Percentiles rank a stretch among this genome's conserved stretches.
Evolutionary conservation across 2,797 vertebrate genomes (phyloP).

Genomic region (Leuciscus waleckii): DNA sequence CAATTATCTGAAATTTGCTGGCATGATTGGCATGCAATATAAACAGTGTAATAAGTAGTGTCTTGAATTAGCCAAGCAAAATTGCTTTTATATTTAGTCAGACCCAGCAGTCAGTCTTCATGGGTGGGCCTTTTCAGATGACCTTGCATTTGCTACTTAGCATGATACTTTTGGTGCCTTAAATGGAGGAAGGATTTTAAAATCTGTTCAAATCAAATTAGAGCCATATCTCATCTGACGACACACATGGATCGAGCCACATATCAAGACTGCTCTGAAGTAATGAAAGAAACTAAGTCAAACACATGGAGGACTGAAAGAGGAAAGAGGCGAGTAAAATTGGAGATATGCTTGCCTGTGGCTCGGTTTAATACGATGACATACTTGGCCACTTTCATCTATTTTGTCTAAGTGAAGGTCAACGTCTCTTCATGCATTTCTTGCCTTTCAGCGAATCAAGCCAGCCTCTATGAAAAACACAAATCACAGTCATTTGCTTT

Average conservation of each 20-base stretch:
- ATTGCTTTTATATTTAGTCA: conserved; percentile 49
- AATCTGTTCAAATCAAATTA: conserved; percentile 51
- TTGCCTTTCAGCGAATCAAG: conserved; percentile 48
- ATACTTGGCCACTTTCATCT: conserved; percentile 47
- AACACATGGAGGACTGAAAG: conserved; percentile 54
- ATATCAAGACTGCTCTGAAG: conserved; percentile 38
- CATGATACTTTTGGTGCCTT: conserved; percentile 24
- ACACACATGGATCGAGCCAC: conserved; percentile 25
- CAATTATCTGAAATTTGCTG: conserved; percentile 48
- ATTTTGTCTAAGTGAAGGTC: conserved; percentile 54
- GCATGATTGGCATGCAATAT: conserved; percentile 23
- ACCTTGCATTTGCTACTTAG: conserved; percentile 32
- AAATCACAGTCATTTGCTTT: conserved; percentile 17
- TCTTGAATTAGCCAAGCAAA: conserved; percentile 6
- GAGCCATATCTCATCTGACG: conserved; percentile 31
- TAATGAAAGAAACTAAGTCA: conserved; percentile 56
- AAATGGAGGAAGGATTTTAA: conserved; percentile 41
- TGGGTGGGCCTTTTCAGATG: conserved; percentile 19
- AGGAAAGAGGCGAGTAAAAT: conserved; percentile 53
- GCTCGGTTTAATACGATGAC: conserved; percentile 47
- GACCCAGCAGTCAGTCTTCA: conserved; percentile 21
- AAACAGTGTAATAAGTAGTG: too few species aligned
- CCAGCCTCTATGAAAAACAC: conserved; percentile 31
- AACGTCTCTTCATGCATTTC: conserved; percentile 40
- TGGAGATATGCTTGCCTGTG: conserved; percentile 48